A percentile compares a stretch with the other conserved stretches of the same genome.
Conservation (phyloP, 2,888 invertebrate genomes). For the Petrolisthes cinctipes region DNA sequence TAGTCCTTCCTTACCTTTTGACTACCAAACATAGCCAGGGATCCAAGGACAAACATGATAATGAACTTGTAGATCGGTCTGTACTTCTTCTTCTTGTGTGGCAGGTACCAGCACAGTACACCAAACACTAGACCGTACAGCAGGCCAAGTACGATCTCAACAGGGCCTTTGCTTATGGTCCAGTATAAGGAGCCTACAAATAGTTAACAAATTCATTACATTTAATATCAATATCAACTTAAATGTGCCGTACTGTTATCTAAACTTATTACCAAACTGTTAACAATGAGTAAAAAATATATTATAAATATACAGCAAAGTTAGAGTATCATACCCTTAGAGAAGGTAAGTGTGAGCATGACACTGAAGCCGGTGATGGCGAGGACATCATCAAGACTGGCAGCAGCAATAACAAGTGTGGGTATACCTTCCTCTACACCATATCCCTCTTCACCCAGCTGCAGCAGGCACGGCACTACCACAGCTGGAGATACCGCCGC, state of each 20-base stretch:
- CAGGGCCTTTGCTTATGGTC: conserved; percentile 76
- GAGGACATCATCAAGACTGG: conserved; percentile 94
- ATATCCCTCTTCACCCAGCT: conserved; percentile 87
- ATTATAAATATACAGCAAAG: too few species aligned
- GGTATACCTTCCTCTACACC: conserved; percentile 96
- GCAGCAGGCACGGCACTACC: conserved; percentile 94
- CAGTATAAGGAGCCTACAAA: conserved; percentile 68
- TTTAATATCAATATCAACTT: too few species aligned
- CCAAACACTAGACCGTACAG: conserved; percentile 87
- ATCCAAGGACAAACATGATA: conserved; percentile 83
- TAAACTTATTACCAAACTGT: too few species aligned
- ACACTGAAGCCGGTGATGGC: conserved; percentile 95
- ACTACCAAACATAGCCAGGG: conserved; percentile 88
- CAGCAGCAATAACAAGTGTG: conserved; percentile 92
- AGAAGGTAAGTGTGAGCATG: conserved; percentile 87
- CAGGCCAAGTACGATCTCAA: conserved; percentile 84
- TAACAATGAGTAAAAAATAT: too few species aligned
- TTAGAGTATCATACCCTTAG: conserved; percentile 74
- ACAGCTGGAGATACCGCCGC: conserved; percentile 97
- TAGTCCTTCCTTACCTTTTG: conserved; percentile 72
- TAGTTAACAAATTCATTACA: too few species aligned
- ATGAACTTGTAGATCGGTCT: conserved; percentile 76
- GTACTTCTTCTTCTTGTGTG: conserved; percentile 81
- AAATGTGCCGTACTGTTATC: too few species aligned
- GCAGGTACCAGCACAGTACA: conserved; percentile 82